phyloP scores from a whole-genome alignment of 2,113 vertebrate genomes.

The Sceloporus tristichus region DNA sequence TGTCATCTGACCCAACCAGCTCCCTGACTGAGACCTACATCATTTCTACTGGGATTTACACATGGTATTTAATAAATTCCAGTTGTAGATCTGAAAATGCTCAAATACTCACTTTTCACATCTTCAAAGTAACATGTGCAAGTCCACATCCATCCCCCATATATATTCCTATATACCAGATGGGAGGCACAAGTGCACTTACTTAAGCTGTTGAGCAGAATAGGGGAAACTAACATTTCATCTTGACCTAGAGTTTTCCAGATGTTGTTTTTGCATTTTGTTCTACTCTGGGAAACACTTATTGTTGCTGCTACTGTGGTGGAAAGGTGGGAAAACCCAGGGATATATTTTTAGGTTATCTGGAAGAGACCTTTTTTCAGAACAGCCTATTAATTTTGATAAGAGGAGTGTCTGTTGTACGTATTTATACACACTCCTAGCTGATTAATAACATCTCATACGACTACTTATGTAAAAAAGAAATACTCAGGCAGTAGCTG shows the following conservation, averaged over 20 bases:
- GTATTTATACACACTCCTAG: not conserved
- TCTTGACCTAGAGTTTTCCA: slow-evolving; percentile 26
- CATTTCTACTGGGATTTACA: slow-evolving; percentile 21
- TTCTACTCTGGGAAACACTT: slow-evolving; percentile 21
- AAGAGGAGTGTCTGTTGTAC: not conserved
- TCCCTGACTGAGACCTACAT: not conserved
- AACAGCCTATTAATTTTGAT: not conserved
- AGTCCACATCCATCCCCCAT: slow-evolving; percentile 27
- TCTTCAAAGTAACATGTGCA: slow-evolving; percentile 50
- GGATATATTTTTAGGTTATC: not conserved
- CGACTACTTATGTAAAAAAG: not conserved
- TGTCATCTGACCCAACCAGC: not conserved
- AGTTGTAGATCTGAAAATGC: slow-evolving; percentile 52
- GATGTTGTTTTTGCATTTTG: slow-evolving; percentile 18
- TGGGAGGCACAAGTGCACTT: slow-evolving; percentile 22
- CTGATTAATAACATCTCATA: not conserved
- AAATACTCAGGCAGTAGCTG: not conserved
- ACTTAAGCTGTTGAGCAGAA: slow-evolving; percentile 44
- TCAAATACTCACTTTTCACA: slow-evolving; percentile 66
- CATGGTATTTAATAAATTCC: not conserved
- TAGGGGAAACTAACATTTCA: accelerated
- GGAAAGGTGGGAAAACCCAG: not conserved
- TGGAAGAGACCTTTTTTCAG: not conserved
- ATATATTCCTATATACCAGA: slow-evolving; percentile 53
- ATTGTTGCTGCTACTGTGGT: slow-evolving; percentile 12